Base-by-base conservation (phyloP, 1,140 invertebrate genomes). In the Magallana angulata region DNA sequence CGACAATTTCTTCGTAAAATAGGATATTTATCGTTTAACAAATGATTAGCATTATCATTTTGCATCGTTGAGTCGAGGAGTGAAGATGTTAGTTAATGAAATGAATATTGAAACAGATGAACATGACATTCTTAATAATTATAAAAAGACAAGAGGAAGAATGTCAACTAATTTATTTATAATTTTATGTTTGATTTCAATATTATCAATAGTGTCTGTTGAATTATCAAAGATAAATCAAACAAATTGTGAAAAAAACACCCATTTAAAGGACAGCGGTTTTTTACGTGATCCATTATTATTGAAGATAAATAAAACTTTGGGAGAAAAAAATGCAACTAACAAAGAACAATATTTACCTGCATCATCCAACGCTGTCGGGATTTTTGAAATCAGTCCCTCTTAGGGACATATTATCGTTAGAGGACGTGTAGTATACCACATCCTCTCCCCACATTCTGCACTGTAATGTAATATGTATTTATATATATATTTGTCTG, bases 151-250 rank as follows among this genome's bases (percentile, higher is more conserved):
- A 16, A 60, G 59, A 60, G 59, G 59, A 60, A 11, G 16, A 60
- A 60, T 60, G 59, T 60, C 16, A 60, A 60, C 9, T 60, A 60
- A 60, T 60, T 7, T 60, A 60, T 60, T 60, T 60, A 60, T 60
- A 60, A 60, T 60, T 60, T 60, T 60, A 60, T 60, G 59, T 60
- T 60, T 60, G 59, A 60, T 60, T 60, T 60, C 59, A 60, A 60
- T 60, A 60, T 60, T 60, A 60, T 60, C 59, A 60, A 60, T 60
- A 60, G 59, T 60, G 59, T 60, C 59, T 60, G 59, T 60, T 60
- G 59, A 60, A 16, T 60, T 11, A 60, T 48, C 36, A 16, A 60
- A 60, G 9, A 11, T 60, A 60, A 16, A 16, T 60, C 59, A 60
- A 60, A 60, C 9, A 16, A 60, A 16, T 12, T 60, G 9, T 60